phyloP scores from a whole-genome alignment of 2,113 vertebrate species.

The Forbesichthys agassizii region DNA sequence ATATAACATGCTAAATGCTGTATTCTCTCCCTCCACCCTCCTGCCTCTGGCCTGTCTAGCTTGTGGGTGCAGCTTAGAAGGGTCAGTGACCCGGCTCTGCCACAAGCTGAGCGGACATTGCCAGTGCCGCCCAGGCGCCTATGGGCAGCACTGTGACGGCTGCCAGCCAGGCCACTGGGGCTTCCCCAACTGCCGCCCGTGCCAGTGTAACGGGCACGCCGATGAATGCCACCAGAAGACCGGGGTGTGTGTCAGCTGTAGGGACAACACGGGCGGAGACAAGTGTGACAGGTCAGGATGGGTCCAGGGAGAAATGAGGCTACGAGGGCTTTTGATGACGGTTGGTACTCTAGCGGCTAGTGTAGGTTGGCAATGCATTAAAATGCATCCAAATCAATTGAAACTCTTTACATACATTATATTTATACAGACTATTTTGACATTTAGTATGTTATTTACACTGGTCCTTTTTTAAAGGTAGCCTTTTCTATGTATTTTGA shows the following conservation, averaged over 20 bases:
- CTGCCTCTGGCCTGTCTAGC: slow-evolving; percentile 64
- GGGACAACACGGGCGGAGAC: slow-evolving; percentile 86
- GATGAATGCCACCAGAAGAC: slow-evolving; percentile 84
- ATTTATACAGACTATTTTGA: too few relatives aligned
- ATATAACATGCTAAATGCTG: too few relatives aligned
- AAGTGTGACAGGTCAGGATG: slow-evolving; percentile 85
- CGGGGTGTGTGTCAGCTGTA: slow-evolving; percentile 85
- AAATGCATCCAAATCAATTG: not conserved
- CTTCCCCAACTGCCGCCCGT: slow-evolving; percentile 87
- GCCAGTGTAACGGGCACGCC: slow-evolving; percentile 87
- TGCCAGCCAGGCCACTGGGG: slow-evolving; percentile 94
- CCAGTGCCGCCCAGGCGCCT: slow-evolving; percentile 84
- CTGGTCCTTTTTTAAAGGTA: too few relatives aligned
- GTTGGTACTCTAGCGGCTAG: not conserved
- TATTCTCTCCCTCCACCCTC: not conserved
- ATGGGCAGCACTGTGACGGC: slow-evolving; percentile 83
- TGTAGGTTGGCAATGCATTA: not conserved
- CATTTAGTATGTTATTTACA: too few relatives aligned
- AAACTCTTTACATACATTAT: too few relatives aligned
- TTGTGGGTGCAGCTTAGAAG: slow-evolving; percentile 87
- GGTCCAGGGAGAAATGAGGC: not conserved
- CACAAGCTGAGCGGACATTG: slow-evolving; percentile 87
- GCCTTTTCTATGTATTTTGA: too few relatives aligned
- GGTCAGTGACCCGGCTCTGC: slow-evolving; percentile 82
- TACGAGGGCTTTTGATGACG: not conserved